Evolutionary conservation across 2,113 vertebrate genomes (phyloP), one percentile per base, ranked within the genome.

Genomic region (Pholis gunnellus): DNA sequence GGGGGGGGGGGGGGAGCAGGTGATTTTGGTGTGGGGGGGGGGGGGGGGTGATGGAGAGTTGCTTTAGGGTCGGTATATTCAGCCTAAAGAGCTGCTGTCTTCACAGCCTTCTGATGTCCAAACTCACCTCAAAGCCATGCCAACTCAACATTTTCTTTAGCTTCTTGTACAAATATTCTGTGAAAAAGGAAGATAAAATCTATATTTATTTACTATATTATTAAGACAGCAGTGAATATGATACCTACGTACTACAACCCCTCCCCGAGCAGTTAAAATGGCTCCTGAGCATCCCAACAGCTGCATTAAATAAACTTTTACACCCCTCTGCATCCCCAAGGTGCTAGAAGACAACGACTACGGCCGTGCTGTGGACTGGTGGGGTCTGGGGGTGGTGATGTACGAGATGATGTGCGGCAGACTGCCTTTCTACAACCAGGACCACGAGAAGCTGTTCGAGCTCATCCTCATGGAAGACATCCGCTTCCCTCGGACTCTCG

Each of bases 351-450:
- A 99, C 93, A 98, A 97, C 0, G 97, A 98, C 78, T 99, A 98
- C 0, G 97, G 97, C 18, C 96, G 97, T 0, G 97, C 97, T 0
- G 97, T 98, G 85, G 97, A 98, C 94, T 98, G 97, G 97, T 99
- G 97, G 97, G 97, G 97, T 2, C 92, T 98, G 64, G 97, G 97
- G 0, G 97, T 99, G 25, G 97, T 99, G 69, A 98, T 97, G 97
- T 98, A 99, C 0, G 97, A 98, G 94, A 98, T 98, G 97, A 96
- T 97, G 95, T 99, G 97, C 0, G 97, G 97, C 44, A 95, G 97
- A 61, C 95, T 98, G 59, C 97, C 97, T 20, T 99, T 99, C 94
- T 99, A 98, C 95, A 99, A 97, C 93, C 97, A 97, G 91, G 97
- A 99, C 92, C 97, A 98, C 0, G 97, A 99, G 92, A 96, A 97